These are phyloP conservation scores for Xestobium rufovillosum DNA, from an alignment of 2,888 invertebrate genomes.

Conservation along the genomic window DNA sequence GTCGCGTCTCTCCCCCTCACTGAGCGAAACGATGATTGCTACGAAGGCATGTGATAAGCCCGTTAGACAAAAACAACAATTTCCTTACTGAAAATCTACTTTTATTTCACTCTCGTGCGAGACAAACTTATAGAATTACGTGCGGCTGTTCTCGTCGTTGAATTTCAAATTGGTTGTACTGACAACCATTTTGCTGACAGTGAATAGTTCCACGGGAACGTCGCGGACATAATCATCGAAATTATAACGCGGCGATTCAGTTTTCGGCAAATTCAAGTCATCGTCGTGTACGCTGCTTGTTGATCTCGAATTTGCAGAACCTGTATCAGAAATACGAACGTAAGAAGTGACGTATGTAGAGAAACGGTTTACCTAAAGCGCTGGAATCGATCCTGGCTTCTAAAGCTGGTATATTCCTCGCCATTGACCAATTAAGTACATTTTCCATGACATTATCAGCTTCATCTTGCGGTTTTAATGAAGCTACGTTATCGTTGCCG, in stretches of 20 bases:
- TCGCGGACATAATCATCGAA: slow-evolving; percentile 36
- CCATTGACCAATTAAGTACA: slow-evolving; percentile 40
- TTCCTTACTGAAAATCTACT: too few species aligned
- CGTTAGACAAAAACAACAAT: too few species aligned
- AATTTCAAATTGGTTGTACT: slow-evolving; percentile 15
- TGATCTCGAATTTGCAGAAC: slow-evolving; percentile 24
- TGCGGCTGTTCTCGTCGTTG: slow-evolving; percentile 3
- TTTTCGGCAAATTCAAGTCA: slow-evolving; percentile 6
- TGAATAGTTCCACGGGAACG: slow-evolving; percentile 40
- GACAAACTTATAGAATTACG: too few species aligned
- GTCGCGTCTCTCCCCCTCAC: too few species aligned
- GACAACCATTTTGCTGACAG: slow-evolving; percentile 36
- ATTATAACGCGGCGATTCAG: slow-evolving; percentile 11
- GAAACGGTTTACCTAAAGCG: too few species aligned
- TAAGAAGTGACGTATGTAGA: background rate
- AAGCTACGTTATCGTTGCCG: too few species aligned
- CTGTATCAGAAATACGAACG: slow-evolving; percentile 17
- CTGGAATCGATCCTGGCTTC: slow-evolving; percentile 28
- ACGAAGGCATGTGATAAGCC: too few species aligned
- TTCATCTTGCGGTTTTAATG: too few species aligned
- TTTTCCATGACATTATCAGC: slow-evolving; percentile 35
- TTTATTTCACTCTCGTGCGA: too few species aligned
- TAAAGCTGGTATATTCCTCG: slow-evolving; percentile 34
- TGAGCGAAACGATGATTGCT: too few species aligned
- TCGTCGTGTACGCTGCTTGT: slow-evolving; percentile 18